Evolutionary conservation across 2,888 invertebrate genomes (phyloP).

Genomic region (Cheilosia pagana): DNA sequence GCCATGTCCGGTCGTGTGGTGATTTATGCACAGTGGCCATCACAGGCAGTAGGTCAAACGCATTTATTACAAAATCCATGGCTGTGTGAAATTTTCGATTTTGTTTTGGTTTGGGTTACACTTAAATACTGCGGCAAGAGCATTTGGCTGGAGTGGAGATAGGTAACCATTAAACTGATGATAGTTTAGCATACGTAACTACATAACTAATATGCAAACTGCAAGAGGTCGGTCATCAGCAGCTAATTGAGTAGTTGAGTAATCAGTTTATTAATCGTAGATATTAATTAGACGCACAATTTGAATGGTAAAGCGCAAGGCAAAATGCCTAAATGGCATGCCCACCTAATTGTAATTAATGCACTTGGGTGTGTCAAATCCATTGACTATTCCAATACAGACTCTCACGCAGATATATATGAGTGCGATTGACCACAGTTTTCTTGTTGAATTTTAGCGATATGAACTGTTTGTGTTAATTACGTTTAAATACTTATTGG

Average conservation of each 20-base stretch:
- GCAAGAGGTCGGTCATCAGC: background rate
- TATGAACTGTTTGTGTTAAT: too few relatives aligned
- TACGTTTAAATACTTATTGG: too few relatives aligned
- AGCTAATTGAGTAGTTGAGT: background rate
- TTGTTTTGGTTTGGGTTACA: background rate
- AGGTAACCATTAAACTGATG: background rate
- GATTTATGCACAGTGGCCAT: constrained; percentile 23
- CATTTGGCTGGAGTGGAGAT: background rate
- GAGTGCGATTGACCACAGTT: too few relatives aligned
- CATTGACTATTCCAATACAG: too few relatives aligned
- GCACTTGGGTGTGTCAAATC: too few relatives aligned
- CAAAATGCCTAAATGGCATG: background rate
- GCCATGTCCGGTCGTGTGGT: constrained; percentile 20
- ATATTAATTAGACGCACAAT: background rate
- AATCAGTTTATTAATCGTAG: background rate
- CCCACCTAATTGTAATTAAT: too few relatives aligned
- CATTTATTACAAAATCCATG: constrained; percentile 39
- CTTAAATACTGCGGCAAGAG: background rate
- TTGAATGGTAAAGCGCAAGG: background rate
- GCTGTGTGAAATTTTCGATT: constrained; percentile 3
- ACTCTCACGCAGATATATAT: too few relatives aligned
- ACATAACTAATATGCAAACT: too few relatives aligned
- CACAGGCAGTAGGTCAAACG: constrained; percentile 43
- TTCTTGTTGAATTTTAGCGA: too few relatives aligned
- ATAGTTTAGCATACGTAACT: background rate